Conservation (phyloP, 2,888 invertebrate species). For the Anodontia alba region DNA sequence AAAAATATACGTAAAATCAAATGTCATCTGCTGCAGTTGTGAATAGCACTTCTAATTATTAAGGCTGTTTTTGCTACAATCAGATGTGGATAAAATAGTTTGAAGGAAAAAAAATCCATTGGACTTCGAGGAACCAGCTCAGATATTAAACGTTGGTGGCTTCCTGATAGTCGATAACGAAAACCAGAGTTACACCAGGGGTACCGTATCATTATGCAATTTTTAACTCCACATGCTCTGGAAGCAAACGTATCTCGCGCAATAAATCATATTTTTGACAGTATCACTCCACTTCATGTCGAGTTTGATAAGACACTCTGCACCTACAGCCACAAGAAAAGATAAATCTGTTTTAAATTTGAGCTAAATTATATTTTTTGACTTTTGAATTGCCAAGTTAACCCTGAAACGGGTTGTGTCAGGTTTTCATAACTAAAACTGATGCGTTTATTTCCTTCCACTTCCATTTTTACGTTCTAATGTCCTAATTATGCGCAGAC, state of each 20-base stretch:
- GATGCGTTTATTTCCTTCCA: slow-evolving; percentile 4
- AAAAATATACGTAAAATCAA: no score
- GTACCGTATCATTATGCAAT: slow-evolving; percentile 4
- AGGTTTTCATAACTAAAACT: slow-evolving; percentile 7
- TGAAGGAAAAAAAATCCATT: neutral
- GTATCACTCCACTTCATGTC: slow-evolving; percentile 5
- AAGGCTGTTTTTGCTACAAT: no score
- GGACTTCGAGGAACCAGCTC: neutral
- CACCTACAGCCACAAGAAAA: neutral
- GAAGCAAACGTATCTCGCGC: neutral
- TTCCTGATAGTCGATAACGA: neutral
- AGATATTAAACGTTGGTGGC: slow-evolving; percentile 3
- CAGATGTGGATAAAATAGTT: no score
- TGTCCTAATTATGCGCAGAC: slow-evolving; percentile 17
- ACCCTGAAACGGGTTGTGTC: slow-evolving; percentile 2
- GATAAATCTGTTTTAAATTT: slow-evolving; percentile 17
- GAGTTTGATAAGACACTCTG: neutral
- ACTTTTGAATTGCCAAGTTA: slow-evolving; percentile 11
- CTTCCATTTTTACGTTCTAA: slow-evolving; percentile 2
- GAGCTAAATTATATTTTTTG: slow-evolving; percentile 20
- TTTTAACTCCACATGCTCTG: slow-evolving; percentile 5
- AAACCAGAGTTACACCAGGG: neutral
- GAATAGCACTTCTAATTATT: no score
- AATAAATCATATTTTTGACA: slow-evolving; percentile 17
- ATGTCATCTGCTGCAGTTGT: no score